phyloP scores from a whole-genome alignment of 1,140 invertebrate species.

The Medauroidea extradentata region DNA sequence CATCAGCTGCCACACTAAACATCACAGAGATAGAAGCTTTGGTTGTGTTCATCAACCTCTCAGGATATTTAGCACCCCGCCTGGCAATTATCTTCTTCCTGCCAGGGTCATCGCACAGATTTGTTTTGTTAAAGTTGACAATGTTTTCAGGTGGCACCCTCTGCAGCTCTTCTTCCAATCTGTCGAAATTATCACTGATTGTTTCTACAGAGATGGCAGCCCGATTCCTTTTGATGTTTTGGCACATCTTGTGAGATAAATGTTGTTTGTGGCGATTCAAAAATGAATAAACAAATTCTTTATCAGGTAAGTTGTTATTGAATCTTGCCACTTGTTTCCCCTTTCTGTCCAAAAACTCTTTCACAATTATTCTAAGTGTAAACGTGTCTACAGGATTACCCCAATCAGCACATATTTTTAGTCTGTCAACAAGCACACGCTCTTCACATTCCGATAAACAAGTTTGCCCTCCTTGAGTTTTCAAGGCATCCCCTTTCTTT shows the following conservation, averaged over 20 bases:
- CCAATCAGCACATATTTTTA: not conserved
- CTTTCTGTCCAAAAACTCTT: not conserved
- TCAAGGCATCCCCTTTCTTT: too few species aligned
- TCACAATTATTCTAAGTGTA: not conserved
- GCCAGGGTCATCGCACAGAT: slow-evolving; percentile 42
- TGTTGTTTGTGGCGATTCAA: slow-evolving; percentile 29
- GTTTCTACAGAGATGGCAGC: slow-evolving; percentile 20
- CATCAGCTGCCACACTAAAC: slow-evolving; percentile 26
- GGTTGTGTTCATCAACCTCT: slow-evolving; percentile 23
- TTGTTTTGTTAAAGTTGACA: slow-evolving; percentile 31
- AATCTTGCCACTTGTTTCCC: slow-evolving; percentile 22
- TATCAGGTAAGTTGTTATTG: slow-evolving; percentile 30
- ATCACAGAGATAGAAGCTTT: slow-evolving; percentile 25
- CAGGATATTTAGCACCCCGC: slow-evolving; percentile 36
- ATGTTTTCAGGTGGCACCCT: slow-evolving; percentile 15
- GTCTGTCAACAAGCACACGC: not conserved
- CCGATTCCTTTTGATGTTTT: slow-evolving; percentile 35
- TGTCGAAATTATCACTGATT: slow-evolving; percentile 25
- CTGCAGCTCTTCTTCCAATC: slow-evolving; percentile 9
- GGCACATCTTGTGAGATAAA: slow-evolving; percentile 26
- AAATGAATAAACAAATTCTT: slow-evolving; percentile 26
- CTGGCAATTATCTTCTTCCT: slow-evolving; percentile 32
- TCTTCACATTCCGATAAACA: not conserved
- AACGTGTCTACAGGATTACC: not conserved
- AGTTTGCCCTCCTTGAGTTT: too few species aligned